These are phyloP conservation scores for Zoanthus gigantus DNA, from an alignment of 92 coral and sea anemone genomes.

Conservation along the genomic window DNA sequence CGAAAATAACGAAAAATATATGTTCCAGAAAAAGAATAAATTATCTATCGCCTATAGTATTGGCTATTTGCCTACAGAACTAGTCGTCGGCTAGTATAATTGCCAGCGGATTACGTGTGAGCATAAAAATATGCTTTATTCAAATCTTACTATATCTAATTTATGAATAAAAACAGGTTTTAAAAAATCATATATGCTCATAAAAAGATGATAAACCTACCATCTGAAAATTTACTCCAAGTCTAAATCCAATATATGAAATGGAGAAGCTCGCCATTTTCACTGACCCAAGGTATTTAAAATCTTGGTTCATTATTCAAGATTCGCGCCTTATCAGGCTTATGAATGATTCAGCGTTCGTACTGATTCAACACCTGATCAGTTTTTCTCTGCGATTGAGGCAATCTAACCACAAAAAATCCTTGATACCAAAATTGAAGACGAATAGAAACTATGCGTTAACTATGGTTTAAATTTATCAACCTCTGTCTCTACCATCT, in stretches of 20 bases:
- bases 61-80: background rate
- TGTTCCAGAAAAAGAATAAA: background rate
- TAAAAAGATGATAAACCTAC: conserved; percentile 18
- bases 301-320: too few species aligned
- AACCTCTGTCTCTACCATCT: too few species aligned
- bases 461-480: too few species aligned
- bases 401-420: too few species aligned
- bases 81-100: background rate
- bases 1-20: too few species aligned
- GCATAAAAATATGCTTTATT: background rate
- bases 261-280: conserved; percentile 23
- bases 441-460: too few species aligned
- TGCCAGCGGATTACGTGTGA: background rate
- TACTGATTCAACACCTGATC: too few species aligned
- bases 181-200: background rate
- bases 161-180: background rate
- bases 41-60: background rate
- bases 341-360: too few species aligned
- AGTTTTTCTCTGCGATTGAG: too few species aligned
- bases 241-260: background rate
- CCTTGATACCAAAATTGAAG: too few species aligned
- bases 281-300: too few species aligned
- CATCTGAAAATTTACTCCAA: conserved; percentile 16
- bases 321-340: too few species aligned
- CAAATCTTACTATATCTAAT: background rate